A percentile compares a stretch with the other conserved stretches of the same genome.
Evolutionary conservation across 2,113 vertebrate genomes (phyloP).

Genomic region (Neoarius graeffei): DNA sequence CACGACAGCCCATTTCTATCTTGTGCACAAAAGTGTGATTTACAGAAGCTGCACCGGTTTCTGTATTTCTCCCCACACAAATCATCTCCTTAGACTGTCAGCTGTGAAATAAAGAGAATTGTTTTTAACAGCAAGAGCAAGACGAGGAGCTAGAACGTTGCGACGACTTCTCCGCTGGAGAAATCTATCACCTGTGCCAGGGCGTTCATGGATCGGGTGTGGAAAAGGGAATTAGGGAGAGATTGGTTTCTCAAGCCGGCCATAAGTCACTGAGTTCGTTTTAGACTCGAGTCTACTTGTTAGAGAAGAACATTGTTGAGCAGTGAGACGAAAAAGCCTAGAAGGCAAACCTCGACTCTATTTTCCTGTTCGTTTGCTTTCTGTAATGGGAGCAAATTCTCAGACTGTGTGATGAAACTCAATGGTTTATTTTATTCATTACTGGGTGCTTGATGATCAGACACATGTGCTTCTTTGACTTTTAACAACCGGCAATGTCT

Average conservation of each 20-base stretch:
- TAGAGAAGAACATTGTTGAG: slow-evolving; percentile 39
- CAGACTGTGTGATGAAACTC: slow-evolving; percentile 20
- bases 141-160: slow-evolving; percentile 25
- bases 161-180: not conserved
- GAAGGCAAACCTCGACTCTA: slow-evolving; percentile 16
- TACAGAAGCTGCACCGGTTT: slow-evolving; percentile 42
- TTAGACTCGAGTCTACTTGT: slow-evolving; percentile 28
- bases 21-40: slow-evolving; percentile 49
- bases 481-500: not conserved
- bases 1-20: slow-evolving; percentile 42
- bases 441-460: not conserved
- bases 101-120: slow-evolving; percentile 52
- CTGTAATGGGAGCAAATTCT: slow-evolving; percentile 17
- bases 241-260: slow-evolving; percentile 51
- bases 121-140: slow-evolving; percentile 38
- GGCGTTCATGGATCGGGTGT: slow-evolving; percentile 24
- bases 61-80: slow-evolving; percentile 54
- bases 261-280: slow-evolving; percentile 42
- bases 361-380: slow-evolving; percentile 24
- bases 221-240: slow-evolving; percentile 38
- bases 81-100: slow-evolving; percentile 52
- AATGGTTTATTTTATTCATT: slow-evolving; percentile 34
- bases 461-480: not conserved
- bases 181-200: slow-evolving; percentile 41
- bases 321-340: slow-evolving; percentile 32